Percentiles rank a stretch among this genome's conserved stretches.
Evolutionary conservation across 2,888 invertebrate species (phyloP).

Genomic region (Conops quadrifasciatus): DNA sequence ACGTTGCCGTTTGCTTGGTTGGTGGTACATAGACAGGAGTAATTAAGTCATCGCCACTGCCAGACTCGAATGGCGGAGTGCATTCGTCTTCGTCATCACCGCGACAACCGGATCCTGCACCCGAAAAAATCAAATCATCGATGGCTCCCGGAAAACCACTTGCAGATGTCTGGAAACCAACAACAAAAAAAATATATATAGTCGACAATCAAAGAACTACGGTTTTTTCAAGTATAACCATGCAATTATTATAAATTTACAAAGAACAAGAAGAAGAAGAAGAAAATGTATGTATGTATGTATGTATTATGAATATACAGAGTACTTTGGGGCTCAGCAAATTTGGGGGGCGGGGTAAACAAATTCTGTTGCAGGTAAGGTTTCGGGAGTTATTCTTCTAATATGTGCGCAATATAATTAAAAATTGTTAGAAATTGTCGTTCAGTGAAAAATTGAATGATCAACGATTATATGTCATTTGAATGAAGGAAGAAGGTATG

Average conservation of each 20-base stretch:
- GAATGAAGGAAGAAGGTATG: too few species aligned
- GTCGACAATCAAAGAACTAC: not conserved
- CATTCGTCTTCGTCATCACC: slow-evolving; percentile 94
- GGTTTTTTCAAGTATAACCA: too few species aligned
- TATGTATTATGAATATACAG: too few species aligned
- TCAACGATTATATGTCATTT: too few species aligned
- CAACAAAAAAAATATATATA: not conserved
- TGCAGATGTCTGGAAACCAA: slow-evolving; percentile 76
- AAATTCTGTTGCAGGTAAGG: too few species aligned
- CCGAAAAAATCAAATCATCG: slow-evolving; percentile 92
- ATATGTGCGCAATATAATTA: not conserved
- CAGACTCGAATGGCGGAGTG: slow-evolving; percentile 81
- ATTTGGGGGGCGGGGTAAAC: too few species aligned
- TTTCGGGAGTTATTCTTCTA: not conserved
- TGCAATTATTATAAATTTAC: not conserved
- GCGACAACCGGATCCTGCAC: slow-evolving; percentile 89
- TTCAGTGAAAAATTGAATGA: not conserved
- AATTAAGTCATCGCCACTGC: slow-evolving; percentile 90
- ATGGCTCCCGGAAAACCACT: slow-evolving; percentile 80
- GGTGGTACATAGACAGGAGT: slow-evolving; percentile 91
- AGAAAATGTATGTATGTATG: not conserved
- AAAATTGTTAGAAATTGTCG: not conserved
- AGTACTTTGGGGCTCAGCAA: too few species aligned
- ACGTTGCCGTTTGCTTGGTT: slow-evolving; percentile 74
- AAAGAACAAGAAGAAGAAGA: not conserved